Base-by-base conservation (phyloP, 2,797 vertebrate genomes). In the Diplodus sargus region DNA sequence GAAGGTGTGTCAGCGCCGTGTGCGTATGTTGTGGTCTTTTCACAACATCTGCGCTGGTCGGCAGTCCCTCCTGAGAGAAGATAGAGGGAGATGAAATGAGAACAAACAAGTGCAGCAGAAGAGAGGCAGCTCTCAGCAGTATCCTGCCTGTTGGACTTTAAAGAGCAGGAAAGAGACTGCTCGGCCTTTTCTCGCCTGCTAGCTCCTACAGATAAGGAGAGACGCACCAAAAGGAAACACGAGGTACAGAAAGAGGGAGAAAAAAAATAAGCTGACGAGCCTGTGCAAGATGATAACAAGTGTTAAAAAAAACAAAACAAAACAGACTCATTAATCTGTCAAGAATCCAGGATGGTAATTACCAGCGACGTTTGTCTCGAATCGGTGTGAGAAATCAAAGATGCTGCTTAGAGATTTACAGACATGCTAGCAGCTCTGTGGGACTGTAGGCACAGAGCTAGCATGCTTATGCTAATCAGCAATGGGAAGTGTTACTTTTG, bases 51-150 rank as follows among this genome's bases (percentile, higher is more conserved):
- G 72, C 2, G 16, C 80, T n/a, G 76, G 80, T 64, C 77, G 59
- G 75, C 61, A 10, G 60, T 63, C 67, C 88, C 86, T 87, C 63
- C 76, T 28, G 71, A 82, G 78, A 86, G 64, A 80, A 85, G 48
- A 81, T 65, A 65, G 74, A 65, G 70, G 56, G 75, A 84, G 83
- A 90, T 88, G 83, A 91, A 82, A 87, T 69, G 66, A 86, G 87
- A 94, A 92, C 82, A 89, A 89, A 87, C 83, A 85, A 74, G 77
- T 58, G 81, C 69, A 79, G 78, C 18, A 85, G 85, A 80, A 91
- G 87, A 92, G 86, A 91, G 84, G 87, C 76, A 34, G 82, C 87
- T 85, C 90, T 85, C 90, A 87, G 89, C 87, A 83, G 90, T 78
- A 72, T 77, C 79, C 84, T 47, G 84, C 79, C 86, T 77, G 78